These are phyloP conservation scores for Corbicula japonica DNA, from an alignment of 2,888 invertebrate species.

Conservation along the genomic window DNA sequence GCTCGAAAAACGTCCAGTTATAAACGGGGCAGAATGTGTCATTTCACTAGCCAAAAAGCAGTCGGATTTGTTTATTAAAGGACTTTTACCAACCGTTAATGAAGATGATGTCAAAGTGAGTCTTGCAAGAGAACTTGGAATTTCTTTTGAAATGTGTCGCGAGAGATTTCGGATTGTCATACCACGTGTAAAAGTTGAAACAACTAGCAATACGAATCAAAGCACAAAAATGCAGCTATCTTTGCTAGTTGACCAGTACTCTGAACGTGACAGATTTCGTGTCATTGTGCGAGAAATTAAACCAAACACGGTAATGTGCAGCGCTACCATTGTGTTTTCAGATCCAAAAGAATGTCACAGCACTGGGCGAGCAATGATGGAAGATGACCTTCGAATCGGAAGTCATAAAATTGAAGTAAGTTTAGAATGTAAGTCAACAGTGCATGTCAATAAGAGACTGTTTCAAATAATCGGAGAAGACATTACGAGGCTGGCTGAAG, in stretches of 20 bases:
- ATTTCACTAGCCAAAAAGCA: not conserved
- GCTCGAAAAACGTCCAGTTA: not conserved
- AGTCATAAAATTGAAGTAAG: constrained; percentile 31
- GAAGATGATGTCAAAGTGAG: constrained; percentile 60
- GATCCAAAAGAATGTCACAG: constrained; percentile 66
- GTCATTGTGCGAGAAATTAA: constrained; percentile 52
- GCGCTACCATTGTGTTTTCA: constrained; percentile 67
- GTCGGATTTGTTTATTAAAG: constrained; percentile 7
- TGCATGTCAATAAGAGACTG: constrained; percentile 56
- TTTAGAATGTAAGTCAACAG: constrained; percentile 55
- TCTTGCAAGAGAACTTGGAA: constrained; percentile 28
- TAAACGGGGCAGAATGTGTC: not conserved
- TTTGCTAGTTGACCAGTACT: constrained; percentile 13
- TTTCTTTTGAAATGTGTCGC: not conserved
- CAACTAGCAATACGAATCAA: not conserved
- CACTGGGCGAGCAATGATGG: constrained; percentile 42
- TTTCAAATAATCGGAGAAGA: constrained; percentile 54
- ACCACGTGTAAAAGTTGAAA: constrained; percentile 40
- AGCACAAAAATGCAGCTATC: constrained; percentile 8
- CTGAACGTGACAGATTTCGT: constrained; percentile 35
- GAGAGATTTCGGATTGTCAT: constrained; percentile 51
- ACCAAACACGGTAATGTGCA: constrained; percentile 49
- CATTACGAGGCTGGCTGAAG: constrained; percentile 45
- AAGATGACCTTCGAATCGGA: not conserved
- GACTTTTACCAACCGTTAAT: not conserved